These are phyloP conservation scores for Rynchops niger DNA, from an alignment of 2,113 vertebrate species.

Conservation along the genomic window DNA sequence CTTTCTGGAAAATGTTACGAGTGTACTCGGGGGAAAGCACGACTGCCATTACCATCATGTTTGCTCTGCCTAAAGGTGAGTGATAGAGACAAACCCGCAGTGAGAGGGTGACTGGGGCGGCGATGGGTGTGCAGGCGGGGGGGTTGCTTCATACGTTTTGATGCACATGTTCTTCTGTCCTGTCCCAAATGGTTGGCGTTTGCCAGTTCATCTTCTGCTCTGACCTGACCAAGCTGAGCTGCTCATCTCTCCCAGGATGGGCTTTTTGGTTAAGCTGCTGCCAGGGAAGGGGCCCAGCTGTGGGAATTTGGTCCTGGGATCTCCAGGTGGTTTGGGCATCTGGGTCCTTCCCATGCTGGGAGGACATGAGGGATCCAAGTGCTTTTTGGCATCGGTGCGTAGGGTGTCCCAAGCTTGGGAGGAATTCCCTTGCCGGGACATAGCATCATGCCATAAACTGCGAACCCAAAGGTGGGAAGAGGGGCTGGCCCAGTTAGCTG, in stretches of 20 bases:
- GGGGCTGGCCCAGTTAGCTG: background rate
- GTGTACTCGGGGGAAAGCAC: background rate
- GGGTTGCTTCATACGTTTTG: background rate
- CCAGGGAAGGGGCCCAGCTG: background rate
- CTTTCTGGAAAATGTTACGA: background rate
- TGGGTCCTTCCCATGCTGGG: background rate
- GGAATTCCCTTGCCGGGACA: background rate
- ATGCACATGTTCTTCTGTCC: background rate
- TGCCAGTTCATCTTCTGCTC: background rate
- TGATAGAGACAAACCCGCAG: background rate
- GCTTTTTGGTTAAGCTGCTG: background rate
- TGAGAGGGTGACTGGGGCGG: background rate
- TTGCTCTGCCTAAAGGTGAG: background rate
- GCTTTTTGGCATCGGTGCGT: accelerated
- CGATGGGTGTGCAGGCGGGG: background rate
- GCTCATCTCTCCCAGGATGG: background rate
- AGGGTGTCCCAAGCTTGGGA: background rate
- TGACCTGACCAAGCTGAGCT: accelerated
- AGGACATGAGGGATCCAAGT: accelerated
- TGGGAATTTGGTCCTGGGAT: background rate
- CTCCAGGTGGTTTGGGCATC: background rate
- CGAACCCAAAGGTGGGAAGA: background rate
- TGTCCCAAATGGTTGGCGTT: background rate
- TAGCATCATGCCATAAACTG: background rate
- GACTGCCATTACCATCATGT: accelerated